A percentile compares a stretch with the other conserved stretches of the same genome.
Conservation (phyloP, 2,797 vertebrate species). For the Austrolebias charrua region DNA sequence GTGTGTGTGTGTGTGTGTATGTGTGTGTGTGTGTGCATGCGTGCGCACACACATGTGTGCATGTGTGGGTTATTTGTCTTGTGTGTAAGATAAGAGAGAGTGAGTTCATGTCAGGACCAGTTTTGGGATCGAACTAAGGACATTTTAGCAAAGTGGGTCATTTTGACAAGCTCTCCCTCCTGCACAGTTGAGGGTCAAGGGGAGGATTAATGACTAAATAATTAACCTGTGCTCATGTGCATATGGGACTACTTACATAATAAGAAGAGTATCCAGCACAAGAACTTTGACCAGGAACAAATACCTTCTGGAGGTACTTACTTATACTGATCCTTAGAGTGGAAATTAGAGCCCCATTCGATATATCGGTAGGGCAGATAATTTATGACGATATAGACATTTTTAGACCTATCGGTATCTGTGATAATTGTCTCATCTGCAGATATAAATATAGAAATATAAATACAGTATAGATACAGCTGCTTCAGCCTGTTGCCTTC, state of each 20-base stretch:
- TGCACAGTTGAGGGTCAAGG: constrained; percentile 7
- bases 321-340: background rate
- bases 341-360: background rate
- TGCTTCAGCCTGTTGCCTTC: too few relatives aligned
- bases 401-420: too few relatives aligned
- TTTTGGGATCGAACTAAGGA: constrained; percentile 24
- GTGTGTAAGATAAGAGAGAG: background rate
- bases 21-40: constrained; percentile 6
- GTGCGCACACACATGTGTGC: too few relatives aligned
- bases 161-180: constrained; percentile 12
- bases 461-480: too few relatives aligned
- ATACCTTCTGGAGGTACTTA: background rate
- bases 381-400: too few relatives aligned
- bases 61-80: too few relatives aligned
- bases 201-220: constrained; percentile 12
- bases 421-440: too few relatives aligned
- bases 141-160: constrained; percentile 36
- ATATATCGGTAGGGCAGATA: too few relatives aligned
- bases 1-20: constrained; percentile 15
- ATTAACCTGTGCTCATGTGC: background rate
- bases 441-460: too few relatives aligned
- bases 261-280: background rate
- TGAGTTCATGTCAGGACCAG: constrained; percentile 9
- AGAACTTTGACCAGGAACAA: background rate
- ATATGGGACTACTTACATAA: constrained; percentile 7